phyloP scores from a whole-genome alignment of 2,888 invertebrate genomes.

The Pilophorus perplexus region DNA sequence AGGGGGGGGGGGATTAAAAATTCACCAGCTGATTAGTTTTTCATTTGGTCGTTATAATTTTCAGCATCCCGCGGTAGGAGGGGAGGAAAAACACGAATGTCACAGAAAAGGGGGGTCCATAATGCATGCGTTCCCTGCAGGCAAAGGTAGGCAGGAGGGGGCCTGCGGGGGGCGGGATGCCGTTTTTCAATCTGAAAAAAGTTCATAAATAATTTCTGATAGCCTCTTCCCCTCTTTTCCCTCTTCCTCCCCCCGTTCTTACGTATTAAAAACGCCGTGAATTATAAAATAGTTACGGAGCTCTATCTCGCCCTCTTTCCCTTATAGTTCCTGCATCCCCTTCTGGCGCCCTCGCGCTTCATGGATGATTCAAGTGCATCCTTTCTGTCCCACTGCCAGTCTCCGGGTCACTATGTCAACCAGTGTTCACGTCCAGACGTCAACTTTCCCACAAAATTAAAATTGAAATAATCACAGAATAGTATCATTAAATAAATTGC shows the following conservation, averaged over 20 bases:
- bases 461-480: no score
- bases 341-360: constrained; percentile 2
- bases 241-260: constrained; percentile 23
- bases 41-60: constrained; percentile 8
- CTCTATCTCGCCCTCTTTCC: background rate
- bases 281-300: constrained; percentile 35
- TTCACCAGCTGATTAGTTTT: constrained; percentile 7
- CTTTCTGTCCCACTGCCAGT: no score
- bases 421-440: no score
- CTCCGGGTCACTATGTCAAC: no score
- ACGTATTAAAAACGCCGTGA: constrained; percentile 41
- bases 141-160: background rate
- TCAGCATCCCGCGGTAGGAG: no score
- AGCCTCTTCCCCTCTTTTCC: background rate
- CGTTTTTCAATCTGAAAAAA: constrained; percentile 42
- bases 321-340: background rate
- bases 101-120: background rate
- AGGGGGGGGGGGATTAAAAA: constrained; percentile 17
- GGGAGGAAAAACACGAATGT: no score
- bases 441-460: no score
- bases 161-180: constrained; percentile 3
- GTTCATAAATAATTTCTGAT: constrained; percentile 46
- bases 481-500: no score
- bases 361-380: constrained; percentile 21
- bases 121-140: constrained; percentile 30